phyloP scores from a whole-genome alignment of 2,797 vertebrate genomes.

The Pseudotriccus pelzelni region DNA sequence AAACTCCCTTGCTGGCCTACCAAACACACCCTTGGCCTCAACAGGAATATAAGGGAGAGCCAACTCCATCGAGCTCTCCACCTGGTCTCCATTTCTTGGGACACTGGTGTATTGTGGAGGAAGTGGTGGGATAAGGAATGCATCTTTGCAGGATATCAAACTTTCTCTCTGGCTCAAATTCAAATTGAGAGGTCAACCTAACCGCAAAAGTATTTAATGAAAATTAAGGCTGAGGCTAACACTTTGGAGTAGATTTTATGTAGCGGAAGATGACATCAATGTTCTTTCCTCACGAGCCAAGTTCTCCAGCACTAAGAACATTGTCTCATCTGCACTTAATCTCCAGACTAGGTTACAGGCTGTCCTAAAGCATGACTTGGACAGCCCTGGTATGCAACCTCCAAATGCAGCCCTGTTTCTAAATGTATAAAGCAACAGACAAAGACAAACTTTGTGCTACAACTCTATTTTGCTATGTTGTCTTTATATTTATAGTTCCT shows the following conservation, averaged over 20 bases:
- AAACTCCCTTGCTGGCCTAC: neutral
- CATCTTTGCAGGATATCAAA: conserved; percentile 10
- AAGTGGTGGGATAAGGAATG: conserved; percentile 24
- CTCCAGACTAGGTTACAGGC: neutral
- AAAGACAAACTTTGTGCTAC: neutral
- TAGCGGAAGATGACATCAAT: conserved; percentile 4
- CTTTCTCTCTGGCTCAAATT: conserved; percentile 20
- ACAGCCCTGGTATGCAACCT: neutral
- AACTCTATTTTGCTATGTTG: rapidly evolving
- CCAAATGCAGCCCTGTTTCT: neutral
- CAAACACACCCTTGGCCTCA: neutral
- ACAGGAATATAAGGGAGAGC: neutral
- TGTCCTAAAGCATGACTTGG: neutral
- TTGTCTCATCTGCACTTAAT: neutral
- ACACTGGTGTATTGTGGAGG: neutral
- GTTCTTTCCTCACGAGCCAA: neutral
- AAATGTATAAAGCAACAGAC: neutral
- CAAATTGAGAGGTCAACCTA: conserved; percentile 26
- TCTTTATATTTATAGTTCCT: neutral
- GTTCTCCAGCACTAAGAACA: neutral
- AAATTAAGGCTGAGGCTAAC: conserved; percentile 20
- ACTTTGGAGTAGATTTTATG: neutral
- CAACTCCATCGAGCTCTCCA: neutral
- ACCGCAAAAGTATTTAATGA: neutral
- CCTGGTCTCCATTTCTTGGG: conserved; percentile 26